Percentiles rank a stretch among this genome's conserved stretches.
Conservation (phyloP, 2,888 invertebrate species). For the Rambutsinella grinnellia region DNA sequence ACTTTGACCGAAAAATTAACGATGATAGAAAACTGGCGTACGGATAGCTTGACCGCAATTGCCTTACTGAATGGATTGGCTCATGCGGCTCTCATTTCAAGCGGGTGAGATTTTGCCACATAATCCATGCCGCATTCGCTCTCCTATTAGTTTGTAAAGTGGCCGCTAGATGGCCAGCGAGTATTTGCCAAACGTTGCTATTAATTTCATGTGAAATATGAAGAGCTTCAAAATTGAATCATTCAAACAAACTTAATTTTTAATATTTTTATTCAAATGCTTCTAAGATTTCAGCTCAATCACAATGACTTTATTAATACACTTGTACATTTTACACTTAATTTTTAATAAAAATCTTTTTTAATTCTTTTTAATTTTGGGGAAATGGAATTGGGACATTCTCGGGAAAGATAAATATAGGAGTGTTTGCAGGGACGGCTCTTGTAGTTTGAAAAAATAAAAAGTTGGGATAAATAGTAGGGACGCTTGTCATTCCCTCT, state of each 20-base stretch:
- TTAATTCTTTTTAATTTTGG: no score
- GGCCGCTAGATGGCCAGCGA: not conserved
- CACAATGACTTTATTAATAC: no score
- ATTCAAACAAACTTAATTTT: not conserved
- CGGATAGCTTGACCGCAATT: conserved; percentile 53
- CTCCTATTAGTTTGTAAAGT: not conserved
- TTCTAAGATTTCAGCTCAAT: no score
- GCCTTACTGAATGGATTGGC: conserved; percentile 31
- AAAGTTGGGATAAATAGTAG: no score
- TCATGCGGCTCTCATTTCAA: conserved; percentile 21
- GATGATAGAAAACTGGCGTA: conserved; percentile 60
- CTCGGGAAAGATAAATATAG: no score
- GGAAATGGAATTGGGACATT: no score
- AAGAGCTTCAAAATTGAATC: not conserved
- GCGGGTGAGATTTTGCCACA: not conserved
- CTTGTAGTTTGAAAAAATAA: no score
- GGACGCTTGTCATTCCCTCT: no score
- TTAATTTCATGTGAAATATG: not conserved
- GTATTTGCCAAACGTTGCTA: not conserved
- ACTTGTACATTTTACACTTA: no score
- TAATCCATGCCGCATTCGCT: not conserved
- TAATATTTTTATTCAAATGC: not conserved
- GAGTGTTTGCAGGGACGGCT: no score
- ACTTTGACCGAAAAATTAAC: conserved; percentile 55
- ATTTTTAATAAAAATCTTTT: no score